Evolutionary conservation across 2,888 invertebrate genomes (phyloP).

Genomic region (Drepanosiphum platanoidis): DNA sequence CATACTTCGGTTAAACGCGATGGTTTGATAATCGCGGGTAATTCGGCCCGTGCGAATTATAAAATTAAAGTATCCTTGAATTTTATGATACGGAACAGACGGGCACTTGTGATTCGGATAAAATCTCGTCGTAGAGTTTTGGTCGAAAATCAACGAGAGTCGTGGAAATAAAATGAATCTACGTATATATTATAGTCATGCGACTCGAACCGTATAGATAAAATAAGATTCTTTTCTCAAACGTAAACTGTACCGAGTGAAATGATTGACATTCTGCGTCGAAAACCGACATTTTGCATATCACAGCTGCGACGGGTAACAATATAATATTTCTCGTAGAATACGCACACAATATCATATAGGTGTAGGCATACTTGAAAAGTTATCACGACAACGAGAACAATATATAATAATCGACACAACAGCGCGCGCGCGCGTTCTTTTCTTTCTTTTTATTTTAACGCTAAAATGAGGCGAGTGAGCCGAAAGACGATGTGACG

Average conservation of each 20-base stretch:
- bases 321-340: constrained; percentile 6
- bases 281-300: too few relatives aligned
- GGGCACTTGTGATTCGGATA: background rate
- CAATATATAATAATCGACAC: background rate
- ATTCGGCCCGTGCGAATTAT: too few relatives aligned
- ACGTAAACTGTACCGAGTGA: too few relatives aligned
- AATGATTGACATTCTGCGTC: too few relatives aligned
- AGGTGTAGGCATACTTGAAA: background rate
- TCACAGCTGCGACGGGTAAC: background rate
- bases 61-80: constrained; percentile 23
- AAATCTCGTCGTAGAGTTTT: background rate
- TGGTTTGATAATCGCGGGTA: constrained; percentile 10
- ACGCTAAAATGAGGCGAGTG: constrained; percentile 12
- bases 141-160: background rate
- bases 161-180: background rate
- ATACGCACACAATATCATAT: background rate
- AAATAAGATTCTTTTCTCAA: too few relatives aligned
- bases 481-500: background rate
- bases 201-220: too few relatives aligned
- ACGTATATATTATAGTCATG: background rate
- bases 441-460: constrained; percentile 2
- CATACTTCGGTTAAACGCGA: constrained; percentile 4
- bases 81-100: too few relatives aligned
- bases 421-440: too few relatives aligned
- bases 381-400: background rate